Evolutionary conservation across 1,140 invertebrate species (phyloP), one percentile per base, ranked within the genome.

Genomic region (Ceratina japonica): DNA sequence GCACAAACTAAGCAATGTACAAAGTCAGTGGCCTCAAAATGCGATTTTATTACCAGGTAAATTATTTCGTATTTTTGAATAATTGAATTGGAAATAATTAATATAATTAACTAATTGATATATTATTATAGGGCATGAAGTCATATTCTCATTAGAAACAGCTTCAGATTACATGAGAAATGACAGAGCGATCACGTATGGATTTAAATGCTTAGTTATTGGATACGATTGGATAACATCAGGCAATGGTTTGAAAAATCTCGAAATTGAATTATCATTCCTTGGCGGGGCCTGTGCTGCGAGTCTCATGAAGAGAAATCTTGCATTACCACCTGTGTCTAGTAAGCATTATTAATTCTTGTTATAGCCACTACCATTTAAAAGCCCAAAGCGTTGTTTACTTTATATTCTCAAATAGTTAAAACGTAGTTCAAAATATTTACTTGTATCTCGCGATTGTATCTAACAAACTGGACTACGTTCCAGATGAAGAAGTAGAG

Each of bases 141-240:
- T 99, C 0, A 94, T 98, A 83, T 98, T 99, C 90, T 98, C 97
- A 0, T 88, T 99, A 87, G 98, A 99, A 93, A 99, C 98, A 1
- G 97, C 98, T 0, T 97, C 98, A 0, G 96, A 99, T 92, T 99
- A 99, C 92, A 95, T 98, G 77, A 97, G 97, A 89, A 97, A 98
- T 93, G 98, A 98, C 68, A 96, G 96, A 87, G 94, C 95, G 5
- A 93, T 93, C 84, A 95, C 95, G 61, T 99, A 95, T 93, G 98
- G 98, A 3, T 99, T 98, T 93, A 97, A 97, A 81, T 98, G 98
- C 91, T 93, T 98, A 20, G 96, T 98, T 54, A 95, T 98, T 66
- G 98, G 98, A 31, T 98, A 98, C 91, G 97, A 99, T 88, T 98
- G 97, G 95, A 89, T 94, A 56, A 91, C 92, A 10, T 91, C 93